Evolutionary conservation across 2,888 invertebrate species (phyloP).

Genomic region (Xestia sexstrigata): DNA sequence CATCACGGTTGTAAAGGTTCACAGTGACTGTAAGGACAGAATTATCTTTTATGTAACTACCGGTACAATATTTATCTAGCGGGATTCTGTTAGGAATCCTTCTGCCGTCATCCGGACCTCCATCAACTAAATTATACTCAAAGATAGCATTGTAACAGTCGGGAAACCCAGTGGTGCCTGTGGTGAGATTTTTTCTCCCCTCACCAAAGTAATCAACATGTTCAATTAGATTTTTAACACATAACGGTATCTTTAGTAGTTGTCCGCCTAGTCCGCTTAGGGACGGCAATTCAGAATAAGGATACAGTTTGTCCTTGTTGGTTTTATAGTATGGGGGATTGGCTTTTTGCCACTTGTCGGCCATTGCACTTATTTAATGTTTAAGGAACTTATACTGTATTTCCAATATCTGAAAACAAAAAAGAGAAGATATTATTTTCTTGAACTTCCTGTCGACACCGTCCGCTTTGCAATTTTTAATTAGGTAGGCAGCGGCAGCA

Average conservation of each 20-base stretch:
- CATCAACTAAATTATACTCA: fast-evolving
- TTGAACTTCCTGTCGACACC: not conserved
- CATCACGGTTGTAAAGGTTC: fast-evolving
- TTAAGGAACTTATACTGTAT: not conserved
- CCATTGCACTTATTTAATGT: not conserved
- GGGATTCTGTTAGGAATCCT: constrained; percentile 49
- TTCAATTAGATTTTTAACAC: constrained; percentile 27
- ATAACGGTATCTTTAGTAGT: constrained; percentile 35
- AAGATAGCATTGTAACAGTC: constrained; percentile 33
- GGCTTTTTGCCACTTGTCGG: not conserved
- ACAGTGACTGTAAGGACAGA: constrained; percentile 37
- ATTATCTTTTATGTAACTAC: constrained; percentile 34
- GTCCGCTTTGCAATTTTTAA: not conserved
- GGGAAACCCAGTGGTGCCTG: constrained; percentile 4
- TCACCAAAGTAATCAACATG: constrained; percentile 31
- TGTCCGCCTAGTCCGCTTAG: not conserved
- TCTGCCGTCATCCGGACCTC: constrained; percentile 10
- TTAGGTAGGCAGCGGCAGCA: not conserved
- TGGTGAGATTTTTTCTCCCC: not conserved
- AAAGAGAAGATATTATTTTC: not conserved
- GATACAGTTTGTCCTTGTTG: constrained; percentile 25
- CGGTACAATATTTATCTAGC: not conserved
- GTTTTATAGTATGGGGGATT: constrained; percentile 31
- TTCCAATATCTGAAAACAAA: constrained; percentile 24
- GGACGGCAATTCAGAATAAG: constrained; percentile 38